These are phyloP conservation scores for Phoeniculus purpureus DNA, from an alignment of 2,797 vertebrate species.

Conservation along the genomic window DNA sequence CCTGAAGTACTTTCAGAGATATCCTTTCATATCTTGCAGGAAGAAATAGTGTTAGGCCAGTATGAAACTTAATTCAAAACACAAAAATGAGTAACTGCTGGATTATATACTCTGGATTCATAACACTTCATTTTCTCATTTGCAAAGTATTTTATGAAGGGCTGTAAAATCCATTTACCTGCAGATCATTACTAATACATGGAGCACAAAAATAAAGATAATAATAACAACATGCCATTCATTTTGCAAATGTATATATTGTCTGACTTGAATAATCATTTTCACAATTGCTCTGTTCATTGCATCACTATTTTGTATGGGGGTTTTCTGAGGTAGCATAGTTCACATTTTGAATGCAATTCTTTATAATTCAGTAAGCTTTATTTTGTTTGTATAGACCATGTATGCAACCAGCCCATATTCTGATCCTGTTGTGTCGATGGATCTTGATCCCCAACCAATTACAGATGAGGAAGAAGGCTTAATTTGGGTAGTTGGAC, in stretches of 20 bases:
- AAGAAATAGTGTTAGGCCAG: background rate
- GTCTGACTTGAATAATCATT: background rate
- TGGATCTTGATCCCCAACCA: slow-evolving; percentile 97
- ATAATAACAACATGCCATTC: background rate
- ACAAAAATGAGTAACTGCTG: background rate
- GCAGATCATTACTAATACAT: background rate
- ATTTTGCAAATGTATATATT: background rate
- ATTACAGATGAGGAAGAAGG: slow-evolving; percentile 99
- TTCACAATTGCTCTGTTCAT: background rate
- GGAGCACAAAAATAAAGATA: background rate
- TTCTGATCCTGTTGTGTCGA: slow-evolving; percentile 94
- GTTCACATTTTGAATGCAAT: background rate
- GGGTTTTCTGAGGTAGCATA: background rate
- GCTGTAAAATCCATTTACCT: background rate
- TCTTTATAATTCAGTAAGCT: background rate
- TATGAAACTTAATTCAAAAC: background rate
- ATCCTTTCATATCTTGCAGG: background rate
- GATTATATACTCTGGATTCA: background rate
- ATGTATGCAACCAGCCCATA: slow-evolving; percentile 98
- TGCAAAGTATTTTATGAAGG: background rate
- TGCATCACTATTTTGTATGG: background rate
- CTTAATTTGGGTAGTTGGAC: slow-evolving; percentile 98
- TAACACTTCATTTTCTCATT: background rate
- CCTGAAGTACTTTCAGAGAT: background rate
- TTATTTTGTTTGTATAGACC: slow-evolving; percentile 80